phyloP scores from a whole-genome alignment of 53 echinoderm and acorn worm genomes.

The Luidia sarsii region DNA sequence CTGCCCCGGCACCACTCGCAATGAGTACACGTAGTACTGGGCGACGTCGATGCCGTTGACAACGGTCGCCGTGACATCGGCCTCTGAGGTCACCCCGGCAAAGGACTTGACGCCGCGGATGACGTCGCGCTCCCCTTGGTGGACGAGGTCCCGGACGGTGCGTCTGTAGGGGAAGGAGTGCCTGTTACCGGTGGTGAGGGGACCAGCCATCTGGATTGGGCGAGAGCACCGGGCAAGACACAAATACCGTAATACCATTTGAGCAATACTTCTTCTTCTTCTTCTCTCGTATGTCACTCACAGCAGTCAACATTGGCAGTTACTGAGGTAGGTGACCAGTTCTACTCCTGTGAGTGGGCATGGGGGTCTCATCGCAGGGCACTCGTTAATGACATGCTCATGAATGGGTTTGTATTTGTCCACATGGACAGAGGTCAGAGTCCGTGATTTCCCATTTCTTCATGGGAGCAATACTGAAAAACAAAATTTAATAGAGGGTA shows the following conservation, averaged over 20 bases:
- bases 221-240: neutral
- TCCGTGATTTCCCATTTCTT: no score
- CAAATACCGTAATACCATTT: neutral
- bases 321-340: no score
- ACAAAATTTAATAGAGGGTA: no score
- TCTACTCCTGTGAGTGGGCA: no score
- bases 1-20: slow-evolving; percentile 12
- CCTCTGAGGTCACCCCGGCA: neutral
- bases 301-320: no score
- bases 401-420: no score
- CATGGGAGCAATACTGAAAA: no score
- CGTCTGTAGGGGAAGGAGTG: slow-evolving; percentile 18
- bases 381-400: no score
- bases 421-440: no score
- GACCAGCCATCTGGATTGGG: slow-evolving; percentile 41
- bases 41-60: slow-evolving; percentile 36
- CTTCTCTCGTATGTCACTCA: no score
- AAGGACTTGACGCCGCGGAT: slow-evolving; percentile 30
- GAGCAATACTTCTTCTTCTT: no score
- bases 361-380: no score
- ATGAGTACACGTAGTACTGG: neutral
- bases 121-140: slow-evolving; percentile 4
- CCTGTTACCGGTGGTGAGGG: slow-evolving; percentile 16
- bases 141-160: slow-evolving; percentile 14
- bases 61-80: slow-evolving; percentile 13